phyloP scores from a whole-genome alignment of 1,140 invertebrate genomes.

The Drosophila auraria region DNA sequence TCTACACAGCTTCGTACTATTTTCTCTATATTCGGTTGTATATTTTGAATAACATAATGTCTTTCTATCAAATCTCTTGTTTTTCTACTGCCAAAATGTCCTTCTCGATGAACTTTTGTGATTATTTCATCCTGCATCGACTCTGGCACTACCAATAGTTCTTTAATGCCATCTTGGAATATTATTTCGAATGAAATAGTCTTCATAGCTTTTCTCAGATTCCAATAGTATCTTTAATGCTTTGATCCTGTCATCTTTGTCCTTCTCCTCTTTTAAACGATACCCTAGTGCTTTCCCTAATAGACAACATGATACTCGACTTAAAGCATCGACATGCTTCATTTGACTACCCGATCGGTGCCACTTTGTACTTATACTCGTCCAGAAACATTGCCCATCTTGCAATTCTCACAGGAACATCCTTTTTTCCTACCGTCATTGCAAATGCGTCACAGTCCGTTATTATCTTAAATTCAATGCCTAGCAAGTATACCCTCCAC shows the following conservation, averaged over 20 bases:
- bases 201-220: no score
- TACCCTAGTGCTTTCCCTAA: no score
- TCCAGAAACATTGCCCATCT: not conserved
- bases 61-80: not conserved
- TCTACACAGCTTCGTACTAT: no score
- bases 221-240: no score
- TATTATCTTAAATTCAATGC: not conserved
- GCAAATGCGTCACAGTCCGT: constrained; percentile 1
- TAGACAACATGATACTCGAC: no score
- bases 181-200: no score
- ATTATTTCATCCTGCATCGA: not conserved
- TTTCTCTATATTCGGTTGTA: no score
- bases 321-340: not conserved
- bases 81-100: not conserved
- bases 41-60: not conserved
- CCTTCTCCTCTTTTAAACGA: not conserved
- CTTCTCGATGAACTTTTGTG: not conserved
- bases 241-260: not conserved
- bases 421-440: not conserved
- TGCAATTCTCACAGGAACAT: not conserved
- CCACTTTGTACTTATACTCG: not conserved
- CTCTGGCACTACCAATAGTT: no score
- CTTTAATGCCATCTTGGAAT: no score
- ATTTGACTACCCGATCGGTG: not conserved
- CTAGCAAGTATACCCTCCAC: not conserved